Base-by-base conservation (phyloP, 2,797 vertebrate genomes). In the Malurus splendens region DNA sequence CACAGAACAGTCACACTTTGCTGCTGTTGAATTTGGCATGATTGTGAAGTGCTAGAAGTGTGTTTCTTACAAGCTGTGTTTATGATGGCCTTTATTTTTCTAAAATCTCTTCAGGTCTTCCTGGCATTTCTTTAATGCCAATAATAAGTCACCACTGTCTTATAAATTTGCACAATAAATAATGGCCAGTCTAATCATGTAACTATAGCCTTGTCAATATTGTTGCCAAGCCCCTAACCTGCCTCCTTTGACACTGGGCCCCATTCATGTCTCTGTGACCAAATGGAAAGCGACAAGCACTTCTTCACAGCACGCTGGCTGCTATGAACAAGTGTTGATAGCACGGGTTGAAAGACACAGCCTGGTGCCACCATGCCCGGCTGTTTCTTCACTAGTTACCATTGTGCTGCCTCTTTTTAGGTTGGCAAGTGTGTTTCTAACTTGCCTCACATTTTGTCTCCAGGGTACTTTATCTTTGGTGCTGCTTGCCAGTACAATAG, bases 261-360 rank as follows among this genome's bases (percentile, higher is more conserved):
- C 92, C 82, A 80, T 91, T 96, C 61, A 88, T 90, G 77, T 95
- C 84, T 86, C 90, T 92, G 94, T 94, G 92, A 91, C 77, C 93
- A 96, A 96, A 96, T 94, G 94, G 82, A 77, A 96, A 92, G 89
- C 7, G 89, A 96, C 94, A 96, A 92, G 87, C 19, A 7, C 72
- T 91, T 89, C 91, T 93, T 94, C 93, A 82, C 84, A 71, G 64
- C 88, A 62, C 4, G 13, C 90, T 94, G 87, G 67, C 76, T 87
- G 1, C 54, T 56, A 38, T 80, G 95, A 94, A 80, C 93, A 95
- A 95, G 83, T 90, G 95, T 91, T 92, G 96, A 94, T 95, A 96
- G 93, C 92, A 83, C 0, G 67, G 84, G 32, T 82, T 96, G 95
- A 97, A 96, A 96, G 94, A 95, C 94, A 57, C 96, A 96, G 95